phyloP scores from a whole-genome alignment of 2,888 invertebrate species.

The Eupeodes latifasciatus region DNA sequence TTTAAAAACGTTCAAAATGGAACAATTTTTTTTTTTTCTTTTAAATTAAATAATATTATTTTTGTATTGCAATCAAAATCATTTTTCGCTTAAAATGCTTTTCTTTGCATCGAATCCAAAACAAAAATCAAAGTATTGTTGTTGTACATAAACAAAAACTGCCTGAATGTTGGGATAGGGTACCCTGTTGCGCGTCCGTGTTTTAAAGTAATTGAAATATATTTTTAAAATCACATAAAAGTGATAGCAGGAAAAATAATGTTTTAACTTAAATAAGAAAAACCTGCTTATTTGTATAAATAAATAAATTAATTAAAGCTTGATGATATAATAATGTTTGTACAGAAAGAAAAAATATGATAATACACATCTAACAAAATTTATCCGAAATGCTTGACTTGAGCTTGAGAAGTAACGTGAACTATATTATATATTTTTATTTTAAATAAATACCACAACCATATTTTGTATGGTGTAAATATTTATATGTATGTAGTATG shows the following conservation, averaged over 20 bases:
- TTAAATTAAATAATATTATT: neutral
- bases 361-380: constrained; percentile 35
- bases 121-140: constrained; percentile 68
- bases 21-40: neutral
- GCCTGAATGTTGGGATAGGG: constrained; percentile 99
- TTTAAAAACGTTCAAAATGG: too few relatives aligned
- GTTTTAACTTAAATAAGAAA: constrained; percentile 59
- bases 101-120: constrained; percentile 80
- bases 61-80: constrained; percentile 81
- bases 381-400: constrained; percentile 80
- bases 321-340: constrained; percentile 5
- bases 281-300: constrained; percentile 61
- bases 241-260: constrained; percentile 75
- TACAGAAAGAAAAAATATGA: constrained; percentile 1
- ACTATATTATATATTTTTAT: constrained; percentile 1
- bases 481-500: neutral
- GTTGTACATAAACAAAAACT: constrained; percentile 83
- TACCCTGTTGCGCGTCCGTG: constrained; percentile 89
- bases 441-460: neutral
- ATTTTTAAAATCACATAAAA: constrained; percentile 77
- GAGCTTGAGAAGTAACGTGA: constrained; percentile 80
- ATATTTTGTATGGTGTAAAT: constrained; percentile 22
- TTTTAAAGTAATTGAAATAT: constrained; percentile 38
- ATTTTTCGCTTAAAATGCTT: constrained; percentile 83
- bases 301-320: constrained; percentile 41